Conservation (phyloP, 1,140 invertebrate genomes). For the Bicyclus anynana region DNA sequence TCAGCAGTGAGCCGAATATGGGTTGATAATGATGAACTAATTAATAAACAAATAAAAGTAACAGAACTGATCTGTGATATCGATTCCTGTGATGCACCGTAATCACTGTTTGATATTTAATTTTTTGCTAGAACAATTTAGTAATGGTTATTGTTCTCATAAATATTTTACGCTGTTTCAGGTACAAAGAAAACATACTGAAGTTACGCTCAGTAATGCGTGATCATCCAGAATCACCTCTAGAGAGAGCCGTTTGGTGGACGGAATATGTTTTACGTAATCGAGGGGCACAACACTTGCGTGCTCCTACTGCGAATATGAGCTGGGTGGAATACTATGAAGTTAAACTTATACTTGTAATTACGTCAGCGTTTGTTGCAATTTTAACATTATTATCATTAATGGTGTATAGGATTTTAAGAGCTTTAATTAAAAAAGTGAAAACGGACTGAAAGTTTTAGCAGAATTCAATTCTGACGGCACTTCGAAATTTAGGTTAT, state of each 20-base stretch:
- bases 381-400: neutral
- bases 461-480: too few relatives aligned
- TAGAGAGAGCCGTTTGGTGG: slow-evolving; percentile 73
- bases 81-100: too few relatives aligned
- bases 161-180: neutral
- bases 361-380: neutral
- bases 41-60: too few relatives aligned
- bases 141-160: too few relatives aligned
- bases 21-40: too few relatives aligned
- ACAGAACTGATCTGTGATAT: too few relatives aligned
- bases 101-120: too few relatives aligned
- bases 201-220: slow-evolving; percentile 46
- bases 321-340: slow-evolving; percentile 21
- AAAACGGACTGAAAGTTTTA: neutral
- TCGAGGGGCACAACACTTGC: slow-evolving; percentile 75
- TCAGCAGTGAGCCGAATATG: too few relatives aligned
- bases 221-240: slow-evolving; percentile 65
- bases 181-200: slow-evolving; percentile 43
- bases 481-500: too few relatives aligned
- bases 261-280: slow-evolving; percentile 70
- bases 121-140: too few relatives aligned
- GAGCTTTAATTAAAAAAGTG: neutral
- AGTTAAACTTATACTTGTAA: slow-evolving; percentile 10
- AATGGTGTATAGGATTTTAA: neutral
- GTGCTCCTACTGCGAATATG: slow-evolving; percentile 21